Evolutionary conservation across 2,888 invertebrate species (phyloP).

Genomic region (Marronus borbonicus): DNA sequence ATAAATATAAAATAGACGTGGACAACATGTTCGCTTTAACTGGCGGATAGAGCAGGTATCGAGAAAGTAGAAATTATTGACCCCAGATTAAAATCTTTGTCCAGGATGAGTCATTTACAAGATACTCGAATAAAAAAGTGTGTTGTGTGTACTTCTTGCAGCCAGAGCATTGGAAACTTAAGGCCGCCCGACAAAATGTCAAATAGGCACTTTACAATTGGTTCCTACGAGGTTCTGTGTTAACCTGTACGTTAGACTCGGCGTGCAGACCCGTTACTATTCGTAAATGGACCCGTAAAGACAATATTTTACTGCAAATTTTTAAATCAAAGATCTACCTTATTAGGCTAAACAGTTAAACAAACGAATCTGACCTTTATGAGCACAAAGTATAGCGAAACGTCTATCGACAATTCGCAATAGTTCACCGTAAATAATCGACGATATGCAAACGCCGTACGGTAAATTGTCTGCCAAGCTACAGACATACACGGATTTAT

Average conservation of each 20-base stretch:
- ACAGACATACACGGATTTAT: constrained; percentile 18
- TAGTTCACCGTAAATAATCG: constrained; percentile 26
- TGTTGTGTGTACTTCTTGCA: constrained; percentile 34
- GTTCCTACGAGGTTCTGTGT: not conserved
- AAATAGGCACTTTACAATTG: constrained; percentile 6
- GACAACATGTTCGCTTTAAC: constrained; percentile 5
- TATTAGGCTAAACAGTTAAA: constrained; percentile 66
- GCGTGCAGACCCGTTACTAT: not conserved
- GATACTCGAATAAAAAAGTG: constrained; percentile 59
- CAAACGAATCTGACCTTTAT: constrained; percentile 65
- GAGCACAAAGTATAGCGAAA: constrained; percentile 54
- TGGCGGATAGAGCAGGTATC: constrained; percentile 54
- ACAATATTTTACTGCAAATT: constrained; percentile 50
- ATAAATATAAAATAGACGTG: constrained; percentile 31
- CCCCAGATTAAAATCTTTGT: constrained; percentile 63
- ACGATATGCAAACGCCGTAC: constrained; percentile 5
- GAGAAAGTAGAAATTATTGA: constrained; percentile 64
- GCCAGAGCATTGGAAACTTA: constrained; percentile 2
- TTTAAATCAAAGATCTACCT: constrained; percentile 65
- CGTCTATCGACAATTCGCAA: constrained; percentile 34
- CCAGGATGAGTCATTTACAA: constrained; percentile 63
- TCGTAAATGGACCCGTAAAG: constrained; percentile 13
- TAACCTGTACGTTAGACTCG: constrained; percentile 15
- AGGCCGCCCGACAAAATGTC: constrained; percentile 18
- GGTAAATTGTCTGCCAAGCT: constrained; percentile 16